Percentiles rank a stretch among this genome's conserved stretches.
These are phyloP conservation scores for Ochotona curzoniae DNA, from an alignment of 2,113 vertebrate genomes.

Conservation along the genomic window DNA sequence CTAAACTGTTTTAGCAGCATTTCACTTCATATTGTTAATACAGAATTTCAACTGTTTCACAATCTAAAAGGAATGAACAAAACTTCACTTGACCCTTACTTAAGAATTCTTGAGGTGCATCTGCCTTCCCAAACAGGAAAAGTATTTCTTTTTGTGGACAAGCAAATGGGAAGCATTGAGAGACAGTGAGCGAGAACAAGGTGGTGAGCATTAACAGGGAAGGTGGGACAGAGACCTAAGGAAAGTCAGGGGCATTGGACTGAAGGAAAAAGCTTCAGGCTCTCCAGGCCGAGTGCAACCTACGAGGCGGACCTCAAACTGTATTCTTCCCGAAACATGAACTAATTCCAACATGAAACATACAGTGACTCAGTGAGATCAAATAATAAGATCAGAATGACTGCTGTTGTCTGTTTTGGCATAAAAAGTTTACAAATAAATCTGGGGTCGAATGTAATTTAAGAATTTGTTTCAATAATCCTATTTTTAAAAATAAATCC, in stretches of 20 bases:
- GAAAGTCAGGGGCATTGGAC: background rate
- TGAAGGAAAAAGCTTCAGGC: background rate
- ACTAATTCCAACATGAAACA: background rate
- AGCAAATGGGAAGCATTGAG: background rate
- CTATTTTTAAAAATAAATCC: background rate
- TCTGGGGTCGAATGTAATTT: background rate
- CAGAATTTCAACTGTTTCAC: slow-evolving; percentile 33
- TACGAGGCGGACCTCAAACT: background rate
- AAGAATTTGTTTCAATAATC: slow-evolving; percentile 23
- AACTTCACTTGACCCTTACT: background rate
- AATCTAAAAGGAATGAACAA: slow-evolving; percentile 21
- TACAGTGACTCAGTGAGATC: background rate
- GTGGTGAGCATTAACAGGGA: background rate
- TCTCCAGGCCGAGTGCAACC: background rate
- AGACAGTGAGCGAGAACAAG: background rate
- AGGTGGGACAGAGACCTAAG: background rate
- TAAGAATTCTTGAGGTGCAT: background rate
- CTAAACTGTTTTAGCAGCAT: slow-evolving; percentile 21
- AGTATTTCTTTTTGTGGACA: background rate
- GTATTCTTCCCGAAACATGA: background rate
- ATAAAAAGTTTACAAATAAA: background rate
- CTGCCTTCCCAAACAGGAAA: background rate
- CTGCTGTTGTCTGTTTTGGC: background rate
- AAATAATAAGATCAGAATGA: background rate
- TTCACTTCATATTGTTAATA: background rate